These are phyloP conservation scores for Anolis apletophallus DNA, from an alignment of 2,797 vertebrate species.

Conservation along the genomic window DNA sequence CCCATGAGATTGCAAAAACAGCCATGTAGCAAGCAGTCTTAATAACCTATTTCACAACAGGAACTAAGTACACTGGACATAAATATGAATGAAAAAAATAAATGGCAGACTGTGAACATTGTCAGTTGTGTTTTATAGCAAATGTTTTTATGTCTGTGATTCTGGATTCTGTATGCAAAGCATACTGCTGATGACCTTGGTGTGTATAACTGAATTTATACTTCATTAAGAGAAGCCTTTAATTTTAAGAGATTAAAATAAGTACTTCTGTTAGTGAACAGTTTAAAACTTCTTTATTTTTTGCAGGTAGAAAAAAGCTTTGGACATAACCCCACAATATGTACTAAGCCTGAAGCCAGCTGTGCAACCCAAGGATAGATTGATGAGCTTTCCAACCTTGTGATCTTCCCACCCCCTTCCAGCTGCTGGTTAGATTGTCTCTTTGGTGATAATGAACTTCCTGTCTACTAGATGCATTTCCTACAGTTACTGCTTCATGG, in stretches of 20 bases:
- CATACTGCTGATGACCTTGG: neutral
- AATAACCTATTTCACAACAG: neutral
- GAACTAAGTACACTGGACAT: neutral
- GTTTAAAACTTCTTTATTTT: neutral
- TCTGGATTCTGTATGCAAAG: conserved; percentile 24
- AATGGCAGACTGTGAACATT: neutral
- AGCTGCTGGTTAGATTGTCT: conserved; percentile 11
- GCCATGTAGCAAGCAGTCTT: neutral
- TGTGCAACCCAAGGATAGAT: neutral
- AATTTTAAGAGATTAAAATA: neutral
- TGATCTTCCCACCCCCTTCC: conserved; percentile 17
- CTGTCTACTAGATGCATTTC: neutral
- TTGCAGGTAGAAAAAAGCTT: neutral
- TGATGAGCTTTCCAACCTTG: conserved; percentile 10
- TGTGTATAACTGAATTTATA: neutral
- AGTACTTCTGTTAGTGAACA: neutral
- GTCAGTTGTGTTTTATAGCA: rapidly evolving
- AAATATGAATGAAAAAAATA: neutral
- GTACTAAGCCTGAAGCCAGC: neutral
- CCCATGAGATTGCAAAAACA: neutral
- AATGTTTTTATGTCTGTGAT: neutral
- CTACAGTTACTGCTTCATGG: neutral
- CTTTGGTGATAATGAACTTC: conserved; percentile 15
- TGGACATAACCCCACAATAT: conserved; percentile 7
- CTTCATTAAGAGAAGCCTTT: conserved; percentile 25